These are phyloP conservation scores for Bergia sp. DNA, from an alignment of 92 coral and sea anemone genomes.

Conservation along the genomic window DNA sequence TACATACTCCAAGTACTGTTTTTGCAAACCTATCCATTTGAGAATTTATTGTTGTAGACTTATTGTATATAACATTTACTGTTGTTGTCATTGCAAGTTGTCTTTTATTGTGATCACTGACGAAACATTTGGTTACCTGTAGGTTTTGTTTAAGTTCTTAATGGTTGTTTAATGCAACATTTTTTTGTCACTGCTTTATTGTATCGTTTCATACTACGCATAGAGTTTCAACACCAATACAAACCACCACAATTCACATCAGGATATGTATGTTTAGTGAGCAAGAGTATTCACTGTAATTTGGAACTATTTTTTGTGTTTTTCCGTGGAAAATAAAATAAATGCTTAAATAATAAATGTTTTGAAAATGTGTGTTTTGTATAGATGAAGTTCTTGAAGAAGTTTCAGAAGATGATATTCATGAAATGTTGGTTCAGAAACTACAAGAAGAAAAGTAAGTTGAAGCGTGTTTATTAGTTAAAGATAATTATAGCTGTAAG, in stretches of 20 bases:
- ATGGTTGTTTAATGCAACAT: too few species aligned
- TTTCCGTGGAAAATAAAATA: not conserved
- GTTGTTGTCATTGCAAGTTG: too few species aligned
- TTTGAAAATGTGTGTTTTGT: not conserved
- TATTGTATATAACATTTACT: too few species aligned
- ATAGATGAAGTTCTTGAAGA: constrained; percentile 85
- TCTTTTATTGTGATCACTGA: too few species aligned
- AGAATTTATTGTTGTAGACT: too few species aligned
- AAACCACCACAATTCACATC: not conserved
- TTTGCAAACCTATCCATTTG: not conserved
- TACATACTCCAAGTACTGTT: not conserved
- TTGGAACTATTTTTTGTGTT: not conserved
- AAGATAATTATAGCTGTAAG: not conserved
- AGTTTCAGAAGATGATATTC: constrained; percentile 77
- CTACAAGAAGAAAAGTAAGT: constrained; percentile 95
- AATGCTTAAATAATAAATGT: not conserved
- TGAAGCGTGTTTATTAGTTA: not conserved
- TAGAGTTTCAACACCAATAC: not conserved
- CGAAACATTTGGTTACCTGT: too few species aligned
- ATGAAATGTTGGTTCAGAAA: constrained; percentile 87
- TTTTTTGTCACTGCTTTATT: too few species aligned
- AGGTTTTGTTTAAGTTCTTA: too few species aligned
- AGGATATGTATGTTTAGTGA: not conserved
- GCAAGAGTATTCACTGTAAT: not conserved
- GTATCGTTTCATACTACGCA: not conserved